Base-by-base conservation (phyloP, 2,888 invertebrate genomes). In the Torymus tubicola region DNA sequence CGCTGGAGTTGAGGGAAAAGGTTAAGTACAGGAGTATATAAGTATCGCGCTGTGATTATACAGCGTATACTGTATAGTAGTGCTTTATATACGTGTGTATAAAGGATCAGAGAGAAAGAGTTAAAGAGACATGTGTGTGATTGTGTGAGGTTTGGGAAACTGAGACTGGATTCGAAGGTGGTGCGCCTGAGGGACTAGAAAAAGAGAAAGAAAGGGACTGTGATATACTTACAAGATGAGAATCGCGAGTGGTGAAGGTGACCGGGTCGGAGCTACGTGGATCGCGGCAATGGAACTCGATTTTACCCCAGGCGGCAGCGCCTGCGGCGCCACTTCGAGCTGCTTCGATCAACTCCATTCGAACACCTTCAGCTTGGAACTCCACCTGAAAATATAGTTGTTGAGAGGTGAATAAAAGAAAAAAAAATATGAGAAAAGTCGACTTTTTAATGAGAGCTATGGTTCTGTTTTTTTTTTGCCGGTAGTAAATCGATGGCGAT, bases 161-260 rank as follows among this genome's bases (percentile, higher is more conserved):
- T 5, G 8, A 1, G 42, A 8, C 42, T 42, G 42, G 42, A 8
- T 42, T 42, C 42, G 5, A 5, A 42, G 42, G 8, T 42, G 42
- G 42, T 42, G 42, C 42, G 42, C 42, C 42, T 42, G 42, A 8
- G 64, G 64, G n/a, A 4, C n/a, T 57, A 16, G n/a, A 53, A 3
- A 53, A 0, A 63, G 18, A 53, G 42, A 42, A 8, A 16, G 10
- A 53, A 0, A 63, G 18, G 58, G 8, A 61, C 53, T 50, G 10
- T 11, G 11, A 5, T 60, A 84, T 87, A 92, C 95, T 94, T 91
- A 97, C 97, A 94, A 97, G 93, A 92, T 97, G 96, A 11, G 98
- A 96, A 87, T 98, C 97, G 84, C 96, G 94, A 1, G 97, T 97
- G 82, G 96, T 96, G 91, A 98, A 98, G 1, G 97, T 97, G 85